Conservation (phyloP, 2,113 vertebrate species). For the Cebus imitator region DNA sequence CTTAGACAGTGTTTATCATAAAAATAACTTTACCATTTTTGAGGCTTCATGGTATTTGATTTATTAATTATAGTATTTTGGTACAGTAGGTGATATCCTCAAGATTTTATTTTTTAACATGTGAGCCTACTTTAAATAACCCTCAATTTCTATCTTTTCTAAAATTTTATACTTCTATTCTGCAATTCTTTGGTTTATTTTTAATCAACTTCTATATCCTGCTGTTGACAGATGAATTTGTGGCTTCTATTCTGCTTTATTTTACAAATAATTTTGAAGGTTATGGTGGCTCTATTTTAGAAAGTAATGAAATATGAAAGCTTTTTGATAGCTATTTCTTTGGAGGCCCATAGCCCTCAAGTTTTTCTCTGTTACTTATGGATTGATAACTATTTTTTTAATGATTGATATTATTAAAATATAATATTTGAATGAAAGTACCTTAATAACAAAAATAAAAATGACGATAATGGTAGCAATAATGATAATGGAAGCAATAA, state of each 20-base stretch:
- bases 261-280: neutral
- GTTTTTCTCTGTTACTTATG: neutral
- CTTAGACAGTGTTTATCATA: neutral
- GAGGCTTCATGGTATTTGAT: neutral
- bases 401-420: neutral
- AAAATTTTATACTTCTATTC: neutral
- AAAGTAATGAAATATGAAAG: neutral
- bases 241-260: neutral
- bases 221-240: neutral
- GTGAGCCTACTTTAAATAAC: neutral
- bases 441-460: neutral
- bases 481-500: neutral
- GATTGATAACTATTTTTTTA: neutral
- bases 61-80: neutral
- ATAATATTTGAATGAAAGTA: neutral
- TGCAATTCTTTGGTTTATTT: neutral
- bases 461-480: neutral
- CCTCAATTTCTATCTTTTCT: neutral
- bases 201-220: neutral
- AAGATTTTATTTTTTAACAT: conserved; percentile 18
- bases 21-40: neutral
- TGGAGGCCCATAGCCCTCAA: neutral
- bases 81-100: neutral
- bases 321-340: neutral
- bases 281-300: neutral